phyloP scores from a whole-genome alignment of 2,113 vertebrate genomes.

The Xerus inauris region DNA sequence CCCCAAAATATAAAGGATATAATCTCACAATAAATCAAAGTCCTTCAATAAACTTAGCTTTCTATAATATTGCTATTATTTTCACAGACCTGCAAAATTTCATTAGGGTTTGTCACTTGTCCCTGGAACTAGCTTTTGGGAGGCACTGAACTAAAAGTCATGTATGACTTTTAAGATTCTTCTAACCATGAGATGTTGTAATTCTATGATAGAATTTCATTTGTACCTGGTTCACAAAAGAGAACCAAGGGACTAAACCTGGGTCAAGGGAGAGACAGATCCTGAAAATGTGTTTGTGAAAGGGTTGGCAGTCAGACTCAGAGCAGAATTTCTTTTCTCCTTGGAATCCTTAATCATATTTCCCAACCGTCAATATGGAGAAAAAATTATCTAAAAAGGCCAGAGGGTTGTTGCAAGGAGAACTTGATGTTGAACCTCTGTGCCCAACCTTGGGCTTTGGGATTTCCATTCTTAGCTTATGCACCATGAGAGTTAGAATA shows the following conservation, averaged over 20 bases:
- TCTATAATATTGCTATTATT: slow-evolving; percentile 28
- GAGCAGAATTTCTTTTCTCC: slow-evolving; percentile 58
- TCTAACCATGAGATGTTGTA: slow-evolving; percentile 54
- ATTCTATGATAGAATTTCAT: slow-evolving; percentile 67
- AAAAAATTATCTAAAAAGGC: slow-evolving; percentile 56
- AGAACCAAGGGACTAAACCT: slow-evolving; percentile 61
- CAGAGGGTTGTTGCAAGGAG: slow-evolving; percentile 41
- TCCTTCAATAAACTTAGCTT: slow-evolving; percentile 51
- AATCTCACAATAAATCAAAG: slow-evolving; percentile 24
- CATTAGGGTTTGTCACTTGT: slow-evolving; percentile 49
- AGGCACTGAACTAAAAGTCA: slow-evolving; percentile 32
- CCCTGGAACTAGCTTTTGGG: slow-evolving; percentile 49
- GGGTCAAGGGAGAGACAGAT: slow-evolving; percentile 57
- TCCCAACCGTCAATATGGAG: slow-evolving; percentile 57
- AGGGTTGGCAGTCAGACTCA: slow-evolving; percentile 38
- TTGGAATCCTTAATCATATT: slow-evolving; percentile 69
- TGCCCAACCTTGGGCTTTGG: slow-evolving; percentile 24
- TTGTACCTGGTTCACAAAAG: slow-evolving; percentile 53
- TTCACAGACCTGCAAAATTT: slow-evolving; percentile 53
- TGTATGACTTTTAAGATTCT: slow-evolving; percentile 51
- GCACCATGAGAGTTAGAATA: background rate
- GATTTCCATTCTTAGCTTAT: slow-evolving; percentile 14
- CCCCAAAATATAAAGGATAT: background rate
- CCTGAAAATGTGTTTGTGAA: slow-evolving; percentile 69
- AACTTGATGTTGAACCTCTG: slow-evolving; percentile 51